Evolutionary conservation across 2,888 invertebrate species (phyloP).

Genomic region (Anoplius nigerrimus): DNA sequence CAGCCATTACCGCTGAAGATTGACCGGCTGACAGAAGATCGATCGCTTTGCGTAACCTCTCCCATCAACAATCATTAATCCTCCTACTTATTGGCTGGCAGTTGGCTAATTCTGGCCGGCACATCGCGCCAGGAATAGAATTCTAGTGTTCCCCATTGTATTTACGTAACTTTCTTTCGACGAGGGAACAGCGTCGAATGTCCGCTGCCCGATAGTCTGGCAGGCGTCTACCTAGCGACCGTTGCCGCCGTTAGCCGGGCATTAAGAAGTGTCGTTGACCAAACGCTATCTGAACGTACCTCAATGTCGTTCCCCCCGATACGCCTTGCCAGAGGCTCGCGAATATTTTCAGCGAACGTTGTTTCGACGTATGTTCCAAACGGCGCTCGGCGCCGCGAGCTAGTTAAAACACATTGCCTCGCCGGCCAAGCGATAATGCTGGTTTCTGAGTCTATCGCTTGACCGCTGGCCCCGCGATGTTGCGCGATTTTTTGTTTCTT

Average conservation of each 20-base stretch:
- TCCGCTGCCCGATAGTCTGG: constrained; percentile 22
- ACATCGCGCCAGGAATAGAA: constrained; percentile 29
- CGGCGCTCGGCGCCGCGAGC: too few species aligned
- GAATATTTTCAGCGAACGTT: too few species aligned
- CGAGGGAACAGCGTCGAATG: constrained; percentile 25
- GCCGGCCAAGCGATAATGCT: too few species aligned
- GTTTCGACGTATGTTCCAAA: too few species aligned
- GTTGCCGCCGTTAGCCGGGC: too few species aligned
- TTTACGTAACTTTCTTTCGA: constrained; percentile 34
- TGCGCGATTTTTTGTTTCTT: not conserved
- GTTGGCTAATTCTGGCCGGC: constrained; percentile 23
- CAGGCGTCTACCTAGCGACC: constrained; percentile 29
- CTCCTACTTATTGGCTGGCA: constrained; percentile 13
- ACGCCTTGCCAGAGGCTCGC: too few species aligned
- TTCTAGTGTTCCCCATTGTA: constrained; percentile 23
- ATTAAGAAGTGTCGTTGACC: too few species aligned
- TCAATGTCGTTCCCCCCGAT: too few species aligned
- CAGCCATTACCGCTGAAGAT: too few species aligned
- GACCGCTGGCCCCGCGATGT: not conserved
- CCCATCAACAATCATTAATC: not conserved
- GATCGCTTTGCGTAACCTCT: constrained; percentile 3
- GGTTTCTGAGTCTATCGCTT: too few species aligned
- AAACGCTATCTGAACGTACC: too few species aligned
- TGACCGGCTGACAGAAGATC: not conserved
- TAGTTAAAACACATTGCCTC: too few species aligned